Evolutionary conservation across 2,113 vertebrate species (phyloP).

Genomic region (Gavialis gangeticus): DNA sequence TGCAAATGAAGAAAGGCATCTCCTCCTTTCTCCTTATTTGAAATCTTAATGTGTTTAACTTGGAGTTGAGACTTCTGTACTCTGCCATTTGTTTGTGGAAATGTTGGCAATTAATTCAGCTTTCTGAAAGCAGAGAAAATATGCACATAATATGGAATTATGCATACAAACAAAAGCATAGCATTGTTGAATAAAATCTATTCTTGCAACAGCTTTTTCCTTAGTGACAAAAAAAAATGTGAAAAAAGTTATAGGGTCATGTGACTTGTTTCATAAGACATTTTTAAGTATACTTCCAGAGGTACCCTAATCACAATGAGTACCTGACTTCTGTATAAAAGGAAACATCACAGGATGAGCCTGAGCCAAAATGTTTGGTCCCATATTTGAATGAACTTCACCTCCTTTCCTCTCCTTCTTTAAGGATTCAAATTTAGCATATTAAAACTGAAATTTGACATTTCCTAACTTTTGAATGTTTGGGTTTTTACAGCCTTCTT

Average conservation of each 20-base stretch:
- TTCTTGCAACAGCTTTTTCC: constrained; percentile 1
- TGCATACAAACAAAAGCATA: background rate
- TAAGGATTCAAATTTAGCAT: background rate
- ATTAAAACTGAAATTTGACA: background rate
- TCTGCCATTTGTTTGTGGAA: background rate
- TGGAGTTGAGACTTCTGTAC: background rate
- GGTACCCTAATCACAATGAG: background rate
- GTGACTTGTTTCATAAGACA: constrained; percentile 56
- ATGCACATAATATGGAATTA: background rate
- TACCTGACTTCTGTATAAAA: constrained; percentile 30
- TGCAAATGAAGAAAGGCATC: background rate
- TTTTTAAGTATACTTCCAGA: constrained; percentile 28
- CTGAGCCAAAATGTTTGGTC: background rate
- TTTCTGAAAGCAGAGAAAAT: background rate
- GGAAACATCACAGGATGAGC: background rate
- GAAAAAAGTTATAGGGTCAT: background rate
- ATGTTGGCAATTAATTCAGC: background rate
- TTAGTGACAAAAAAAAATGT: background rate
- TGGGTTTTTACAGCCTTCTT: background rate
- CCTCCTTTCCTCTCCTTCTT: background rate
- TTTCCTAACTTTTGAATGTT: background rate
- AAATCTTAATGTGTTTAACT: background rate
- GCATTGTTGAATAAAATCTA: constrained; percentile 28
- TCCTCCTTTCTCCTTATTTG: background rate
- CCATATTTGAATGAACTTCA: background rate